Evolutionary conservation across 2,113 vertebrate genomes (phyloP).

Genomic region (Balaeniceps rex): DNA sequence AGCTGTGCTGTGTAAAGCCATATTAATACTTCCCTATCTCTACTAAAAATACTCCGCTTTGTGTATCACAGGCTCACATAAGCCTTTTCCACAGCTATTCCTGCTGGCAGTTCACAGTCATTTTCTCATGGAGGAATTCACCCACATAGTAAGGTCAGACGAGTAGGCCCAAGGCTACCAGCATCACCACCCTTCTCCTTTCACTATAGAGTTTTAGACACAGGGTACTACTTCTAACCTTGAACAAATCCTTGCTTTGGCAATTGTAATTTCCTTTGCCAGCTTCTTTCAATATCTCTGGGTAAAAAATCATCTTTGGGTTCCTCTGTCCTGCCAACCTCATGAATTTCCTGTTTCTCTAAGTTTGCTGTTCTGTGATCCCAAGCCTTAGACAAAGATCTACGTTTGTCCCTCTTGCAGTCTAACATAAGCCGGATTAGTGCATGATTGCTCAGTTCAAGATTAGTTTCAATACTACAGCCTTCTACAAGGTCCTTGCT

Average conservation of each 20-base stretch:
- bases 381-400: neutral
- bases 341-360: neutral
- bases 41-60: neutral
- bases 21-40: neutral
- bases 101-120: neutral
- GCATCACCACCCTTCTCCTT: neutral
- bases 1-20: neutral
- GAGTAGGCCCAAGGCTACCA: neutral
- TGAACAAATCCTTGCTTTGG: neutral
- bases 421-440: neutral
- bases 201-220: neutral
- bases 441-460: neutral
- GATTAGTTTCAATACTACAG: neutral
- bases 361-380: neutral
- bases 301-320: neutral
- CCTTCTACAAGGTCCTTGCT: neutral
- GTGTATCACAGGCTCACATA: neutral
- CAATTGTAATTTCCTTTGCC: neutral
- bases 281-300: neutral
- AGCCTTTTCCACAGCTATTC: conserved; percentile 13
- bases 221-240: neutral
- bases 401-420: neutral
- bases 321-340: neutral
- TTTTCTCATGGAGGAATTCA: neutral
- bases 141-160: neutral